phyloP scores from a whole-genome alignment of 2,113 vertebrate genomes.

The Mus spicilegus region DNA sequence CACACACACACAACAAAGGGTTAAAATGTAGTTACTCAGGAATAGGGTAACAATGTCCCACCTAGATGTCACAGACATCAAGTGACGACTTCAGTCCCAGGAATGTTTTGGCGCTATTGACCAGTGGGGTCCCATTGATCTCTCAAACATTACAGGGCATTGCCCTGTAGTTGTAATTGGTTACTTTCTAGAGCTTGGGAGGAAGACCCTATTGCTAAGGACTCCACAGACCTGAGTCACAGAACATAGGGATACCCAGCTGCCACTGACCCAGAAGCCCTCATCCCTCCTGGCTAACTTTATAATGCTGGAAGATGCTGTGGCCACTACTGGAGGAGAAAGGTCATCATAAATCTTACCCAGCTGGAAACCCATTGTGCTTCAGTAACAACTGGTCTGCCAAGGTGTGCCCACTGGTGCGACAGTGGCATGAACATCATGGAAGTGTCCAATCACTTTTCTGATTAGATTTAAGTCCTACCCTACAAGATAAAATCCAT shows the following conservation, averaged over 20 bases:
- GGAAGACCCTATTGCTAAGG: neutral
- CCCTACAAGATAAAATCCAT: neutral
- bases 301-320: neutral
- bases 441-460: neutral
- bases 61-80: neutral
- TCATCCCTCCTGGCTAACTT: neutral
- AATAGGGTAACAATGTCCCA: neutral
- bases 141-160: neutral
- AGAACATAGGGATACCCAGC: neutral
- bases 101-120: neutral
- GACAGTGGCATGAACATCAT: neutral
- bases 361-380: neutral
- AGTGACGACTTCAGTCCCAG: neutral
- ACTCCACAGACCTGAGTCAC: neutral
- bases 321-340: neutral
- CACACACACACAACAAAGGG: neutral
- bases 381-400: neutral
- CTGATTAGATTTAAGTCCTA: neutral
- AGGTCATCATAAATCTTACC: neutral
- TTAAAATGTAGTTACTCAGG: neutral
- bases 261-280: neutral
- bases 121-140: neutral
- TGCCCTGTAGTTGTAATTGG: neutral
- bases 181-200: neutral
- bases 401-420: neutral